Conservation (phyloP, 2,888 invertebrate species). For the Clostera curtula region DNA sequence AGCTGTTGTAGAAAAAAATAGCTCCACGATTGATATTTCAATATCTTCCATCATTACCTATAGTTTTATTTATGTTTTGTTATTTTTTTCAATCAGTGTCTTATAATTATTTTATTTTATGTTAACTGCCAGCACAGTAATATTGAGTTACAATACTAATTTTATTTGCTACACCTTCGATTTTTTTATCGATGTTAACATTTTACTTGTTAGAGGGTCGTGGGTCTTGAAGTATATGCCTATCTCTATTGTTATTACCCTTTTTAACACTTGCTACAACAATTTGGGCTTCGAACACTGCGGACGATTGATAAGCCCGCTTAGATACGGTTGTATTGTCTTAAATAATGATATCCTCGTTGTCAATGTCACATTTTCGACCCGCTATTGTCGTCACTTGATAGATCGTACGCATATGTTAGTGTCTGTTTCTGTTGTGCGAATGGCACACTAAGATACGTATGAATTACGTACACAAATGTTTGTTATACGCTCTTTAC, state of each 20-base stretch:
- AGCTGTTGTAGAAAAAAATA: conserved; percentile 73
- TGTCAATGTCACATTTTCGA: conserved; percentile 52
- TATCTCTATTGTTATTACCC: conserved; percentile 26
- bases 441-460: too few relatives aligned
- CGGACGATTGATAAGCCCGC: conserved; percentile 19
- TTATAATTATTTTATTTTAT: conserved; percentile 37
- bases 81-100: conserved; percentile 47
- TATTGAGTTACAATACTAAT: conserved; percentile 39
- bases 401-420: conserved; percentile 26
- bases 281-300: conserved; percentile 43
- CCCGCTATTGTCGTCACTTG: conserved; percentile 24
- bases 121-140: conserved; percentile 33
- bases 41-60: conserved; percentile 35
- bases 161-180: conserved; percentile 34
- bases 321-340: conserved; percentile 27
- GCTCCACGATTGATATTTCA: conserved; percentile 48
- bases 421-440: conserved; percentile 17
- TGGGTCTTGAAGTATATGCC: conserved; percentile 40
- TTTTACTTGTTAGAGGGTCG: conserved; percentile 40
- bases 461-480: conserved; percentile 20
- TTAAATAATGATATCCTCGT: conserved; percentile 34
- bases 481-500: conserved; percentile 23
- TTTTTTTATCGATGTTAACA: conserved; percentile 34
- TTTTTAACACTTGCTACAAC: conserved; percentile 23
- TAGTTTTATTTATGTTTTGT: conserved; percentile 38